A percentile compares a stretch with the other conserved stretches of the same genome.
Evolutionary conservation across 1,140 invertebrate species (phyloP).

Genomic region (Megalopta genalis): DNA sequence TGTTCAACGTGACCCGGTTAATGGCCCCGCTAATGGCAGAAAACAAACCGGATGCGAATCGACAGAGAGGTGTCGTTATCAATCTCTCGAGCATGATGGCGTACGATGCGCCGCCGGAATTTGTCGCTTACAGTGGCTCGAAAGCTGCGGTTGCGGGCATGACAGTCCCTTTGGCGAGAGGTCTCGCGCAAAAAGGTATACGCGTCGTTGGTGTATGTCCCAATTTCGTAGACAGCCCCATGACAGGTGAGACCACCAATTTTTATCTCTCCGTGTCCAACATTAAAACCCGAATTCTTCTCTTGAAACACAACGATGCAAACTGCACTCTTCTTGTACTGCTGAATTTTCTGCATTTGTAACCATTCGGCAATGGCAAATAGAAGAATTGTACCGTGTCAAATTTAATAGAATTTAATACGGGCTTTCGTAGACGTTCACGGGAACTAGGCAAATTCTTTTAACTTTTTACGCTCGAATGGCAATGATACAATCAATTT

Average conservation of each 20-base stretch:
- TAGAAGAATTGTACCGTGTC: too few species aligned
- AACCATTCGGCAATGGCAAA: too few species aligned
- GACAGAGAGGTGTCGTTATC: conserved; percentile 64
- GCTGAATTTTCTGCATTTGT: too few species aligned
- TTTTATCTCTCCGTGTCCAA: background rate
- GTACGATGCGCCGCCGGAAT: conserved; percentile 42
- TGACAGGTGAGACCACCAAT: conserved; percentile 48
- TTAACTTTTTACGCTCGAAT: too few species aligned
- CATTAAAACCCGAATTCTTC: too few species aligned
- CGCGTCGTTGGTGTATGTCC: conserved; percentile 58
- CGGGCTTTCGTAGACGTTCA: too few species aligned
- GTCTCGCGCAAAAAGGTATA: conserved; percentile 58
- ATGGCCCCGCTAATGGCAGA: conserved; percentile 52
- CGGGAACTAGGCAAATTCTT: too few species aligned
- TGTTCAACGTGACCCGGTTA: conserved; percentile 63
- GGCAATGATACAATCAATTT: too few species aligned
- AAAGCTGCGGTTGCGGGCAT: conserved; percentile 61
- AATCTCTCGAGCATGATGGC: conserved; percentile 60
- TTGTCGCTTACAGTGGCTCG: conserved; percentile 55
- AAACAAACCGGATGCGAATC: conserved; percentile 60
- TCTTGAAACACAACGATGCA: too few species aligned
- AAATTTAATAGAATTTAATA: too few species aligned
- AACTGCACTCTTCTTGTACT: too few species aligned
- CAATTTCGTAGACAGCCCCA: conserved; percentile 54
- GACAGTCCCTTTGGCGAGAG: conserved; percentile 64